Percentiles rank a stretch among this genome's conserved stretches.
These are phyloP conservation scores for Sclerodermus sp. DNA, from an alignment of 2,888 invertebrate species.

Conservation along the genomic window DNA sequence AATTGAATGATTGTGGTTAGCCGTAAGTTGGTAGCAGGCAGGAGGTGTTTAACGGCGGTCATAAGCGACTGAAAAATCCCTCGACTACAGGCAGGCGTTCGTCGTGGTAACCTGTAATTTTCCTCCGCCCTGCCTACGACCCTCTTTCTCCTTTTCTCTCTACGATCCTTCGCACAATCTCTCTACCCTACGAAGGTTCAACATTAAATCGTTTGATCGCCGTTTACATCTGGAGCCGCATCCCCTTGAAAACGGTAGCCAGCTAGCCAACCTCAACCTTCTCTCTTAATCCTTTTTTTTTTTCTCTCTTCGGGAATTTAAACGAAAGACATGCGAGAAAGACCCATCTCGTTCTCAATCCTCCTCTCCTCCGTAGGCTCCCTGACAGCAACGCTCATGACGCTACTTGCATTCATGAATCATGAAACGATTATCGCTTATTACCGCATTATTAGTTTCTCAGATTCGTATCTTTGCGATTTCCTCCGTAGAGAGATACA, in stretches of 20 bases:
- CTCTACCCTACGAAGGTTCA: conserved; percentile 25
- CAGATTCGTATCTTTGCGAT: no score
- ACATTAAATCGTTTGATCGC: conserved; percentile 35
- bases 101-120: conserved; percentile 32
- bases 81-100: conserved; percentile 18
- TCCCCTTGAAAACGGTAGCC: conserved; percentile 13
- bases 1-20: conserved; percentile 50
- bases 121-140: conserved; percentile 14
- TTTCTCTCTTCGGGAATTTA: no score
- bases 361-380: no score
- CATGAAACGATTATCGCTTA: no score
- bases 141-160: conserved; percentile 5
- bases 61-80: conserved; percentile 28
- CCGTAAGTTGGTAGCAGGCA: conserved; percentile 26
- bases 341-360: no score
- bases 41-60: conserved; percentile 23
- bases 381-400: no score
- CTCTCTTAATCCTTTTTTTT: neutral
- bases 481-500: no score
- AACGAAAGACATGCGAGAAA: no score
- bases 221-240: conserved; percentile 22
- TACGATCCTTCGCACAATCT: conserved; percentile 9
- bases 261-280: neutral
- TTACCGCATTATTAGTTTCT: no score
- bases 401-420: no score